Conservation (phyloP, 2,888 invertebrate genomes). For the Tinea semifulvella region DNA sequence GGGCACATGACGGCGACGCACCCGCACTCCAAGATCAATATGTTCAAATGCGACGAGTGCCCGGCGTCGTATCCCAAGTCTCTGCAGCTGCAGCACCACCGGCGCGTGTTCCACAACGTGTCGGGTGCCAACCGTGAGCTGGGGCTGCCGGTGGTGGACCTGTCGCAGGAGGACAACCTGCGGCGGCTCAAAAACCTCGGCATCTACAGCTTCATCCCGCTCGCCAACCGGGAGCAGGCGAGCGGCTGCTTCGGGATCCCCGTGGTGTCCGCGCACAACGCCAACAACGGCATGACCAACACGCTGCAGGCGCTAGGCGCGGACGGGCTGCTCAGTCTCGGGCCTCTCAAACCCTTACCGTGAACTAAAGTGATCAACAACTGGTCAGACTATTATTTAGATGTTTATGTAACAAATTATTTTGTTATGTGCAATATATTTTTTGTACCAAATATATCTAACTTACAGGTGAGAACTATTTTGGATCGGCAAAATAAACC, state of each 20-base stretch:
- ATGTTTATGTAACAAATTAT: too few relatives aligned
- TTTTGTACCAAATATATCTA: too few relatives aligned
- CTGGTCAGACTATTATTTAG: too few relatives aligned
- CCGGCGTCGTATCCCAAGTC: constrained; percentile 77
- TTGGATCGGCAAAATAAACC: too few relatives aligned
- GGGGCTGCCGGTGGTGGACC: constrained; percentile 77
- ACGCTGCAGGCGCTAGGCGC: constrained; percentile 72
- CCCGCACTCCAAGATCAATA: constrained; percentile 41
- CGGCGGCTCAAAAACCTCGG: constrained; percentile 72
- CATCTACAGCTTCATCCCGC: constrained; percentile 77
- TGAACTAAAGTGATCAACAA: constrained; percentile 22
- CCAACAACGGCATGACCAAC: constrained; percentile 67
- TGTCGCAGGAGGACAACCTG: constrained; percentile 73
- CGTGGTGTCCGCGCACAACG: constrained; percentile 72
- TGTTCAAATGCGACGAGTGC: constrained; percentile 74
- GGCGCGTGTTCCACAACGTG: constrained; percentile 57
- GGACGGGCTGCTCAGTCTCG: constrained; percentile 74
- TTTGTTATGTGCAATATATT: too few relatives aligned
- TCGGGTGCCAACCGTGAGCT: constrained; percentile 64
- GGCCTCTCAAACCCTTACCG: constrained; percentile 71
- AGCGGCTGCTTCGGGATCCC: constrained; percentile 76
- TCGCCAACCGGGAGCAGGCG: constrained; percentile 70
- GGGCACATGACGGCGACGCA: constrained; percentile 52
- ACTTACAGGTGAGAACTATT: too few relatives aligned
- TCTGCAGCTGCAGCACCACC: constrained; percentile 71